phyloP scores from a whole-genome alignment of 2,888 invertebrate genomes.

The Cylloceria caligata region DNA sequence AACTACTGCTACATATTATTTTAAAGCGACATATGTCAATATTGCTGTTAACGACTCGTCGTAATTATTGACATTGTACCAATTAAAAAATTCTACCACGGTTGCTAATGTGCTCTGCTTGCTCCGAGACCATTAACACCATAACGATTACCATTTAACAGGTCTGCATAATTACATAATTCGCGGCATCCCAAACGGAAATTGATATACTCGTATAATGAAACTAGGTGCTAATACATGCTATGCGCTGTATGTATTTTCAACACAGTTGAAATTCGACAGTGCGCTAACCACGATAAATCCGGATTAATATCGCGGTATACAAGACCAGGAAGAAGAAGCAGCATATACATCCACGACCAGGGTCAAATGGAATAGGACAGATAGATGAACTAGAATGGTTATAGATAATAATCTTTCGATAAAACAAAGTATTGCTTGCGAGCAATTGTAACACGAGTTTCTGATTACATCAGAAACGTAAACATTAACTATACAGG shows the following conservation, averaged over 20 bases:
- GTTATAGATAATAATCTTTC: neutral
- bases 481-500: too few species aligned
- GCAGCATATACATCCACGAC: neutral
- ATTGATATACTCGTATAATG: slow-evolving; percentile 22
- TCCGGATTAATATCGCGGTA: slow-evolving; percentile 1
- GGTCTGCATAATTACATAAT: slow-evolving; percentile 4
- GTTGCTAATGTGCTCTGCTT: neutral
- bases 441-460: neutral
- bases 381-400: too few species aligned
- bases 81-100: neutral
- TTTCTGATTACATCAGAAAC: neutral
- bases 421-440: neutral
- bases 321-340: neutral
- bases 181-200: slow-evolving; percentile 5
- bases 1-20: neutral
- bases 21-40: neutral
- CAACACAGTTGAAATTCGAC: neutral
- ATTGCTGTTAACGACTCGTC: neutral
- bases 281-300: slow-evolving; percentile 24
- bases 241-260: neutral
- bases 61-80: neutral
- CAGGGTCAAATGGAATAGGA: neutral
- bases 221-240: neutral
- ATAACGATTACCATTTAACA: slow-evolving; percentile 3
- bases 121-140: slow-evolving; percentile 1